These are phyloP conservation scores for Diploptera punctata DNA, from an alignment of 2,888 invertebrate species.

Conservation along the genomic window DNA sequence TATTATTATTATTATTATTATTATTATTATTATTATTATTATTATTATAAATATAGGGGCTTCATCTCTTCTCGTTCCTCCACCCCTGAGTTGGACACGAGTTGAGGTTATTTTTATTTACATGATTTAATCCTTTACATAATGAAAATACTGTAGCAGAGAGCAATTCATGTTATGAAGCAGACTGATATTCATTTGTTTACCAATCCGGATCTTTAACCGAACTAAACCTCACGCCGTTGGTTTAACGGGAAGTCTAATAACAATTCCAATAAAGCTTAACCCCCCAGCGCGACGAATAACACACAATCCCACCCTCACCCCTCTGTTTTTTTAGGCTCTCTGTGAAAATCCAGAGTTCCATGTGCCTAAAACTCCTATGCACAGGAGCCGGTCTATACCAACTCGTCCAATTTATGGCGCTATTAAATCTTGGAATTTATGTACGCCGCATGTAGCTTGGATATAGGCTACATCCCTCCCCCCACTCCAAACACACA, in stretches of 20 bases:
- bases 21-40: too few species aligned
- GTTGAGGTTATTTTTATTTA: too few species aligned
- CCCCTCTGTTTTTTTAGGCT: neutral
- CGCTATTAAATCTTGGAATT: constrained; percentile 21
- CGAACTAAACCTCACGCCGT: neutral
- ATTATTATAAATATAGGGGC: too few species aligned
- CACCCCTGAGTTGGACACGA: too few species aligned
- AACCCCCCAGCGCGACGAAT: constrained; percentile 2
- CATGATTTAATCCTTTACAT: neutral
- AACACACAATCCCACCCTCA: neutral
- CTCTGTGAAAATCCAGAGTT: constrained; percentile 6
- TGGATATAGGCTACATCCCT: neutral
- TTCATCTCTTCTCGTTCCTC: neutral
- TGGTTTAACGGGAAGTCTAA: neutral
- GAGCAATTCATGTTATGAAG: too few species aligned
- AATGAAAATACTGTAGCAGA: too few species aligned
- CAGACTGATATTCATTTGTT: too few species aligned
- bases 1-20: too few species aligned
- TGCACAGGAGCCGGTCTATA: neutral
- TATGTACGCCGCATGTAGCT: neutral
- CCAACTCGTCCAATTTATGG: constrained; percentile 15
- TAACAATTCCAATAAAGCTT: constrained; percentile 19
- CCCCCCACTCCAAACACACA: too few species aligned
- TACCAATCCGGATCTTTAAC: neutral
- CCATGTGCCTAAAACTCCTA: neutral